Evolutionary conservation across 2,888 invertebrate species (phyloP), one percentile per base, ranked within the genome.

Genomic region (Linnaemya tessellans): DNA sequence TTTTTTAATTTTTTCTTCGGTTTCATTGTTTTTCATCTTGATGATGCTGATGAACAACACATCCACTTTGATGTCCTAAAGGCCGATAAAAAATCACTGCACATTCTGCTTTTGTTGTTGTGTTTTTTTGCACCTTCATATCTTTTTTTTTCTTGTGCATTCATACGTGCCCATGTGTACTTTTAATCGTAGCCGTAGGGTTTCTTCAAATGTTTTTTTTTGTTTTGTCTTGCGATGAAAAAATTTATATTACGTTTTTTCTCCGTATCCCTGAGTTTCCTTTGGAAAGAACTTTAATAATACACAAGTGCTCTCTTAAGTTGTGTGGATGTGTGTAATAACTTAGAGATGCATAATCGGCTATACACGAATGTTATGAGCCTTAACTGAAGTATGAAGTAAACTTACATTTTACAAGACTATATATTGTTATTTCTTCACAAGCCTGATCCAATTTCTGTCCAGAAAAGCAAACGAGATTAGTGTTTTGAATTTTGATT

Each of bases 121-220:
- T 74, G 5, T 62, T 65, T 71, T 58, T 78, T 79, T 74, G 54
- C 85, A 82, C 79, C 75, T 82, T 79, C 58, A 67, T 13, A 35
- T 43, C 18, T 68, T 30, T 30, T 58, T 30, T 56, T 54, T 51
- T 10, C 38, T 70, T 41, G 58, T n/a, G 70, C 68, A 56, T 75
- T 51, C 22, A 82, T 75, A 85, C 82, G 82, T 82, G 85, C 74
- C 82, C 85, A 79, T 82, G 79, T 82, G 74, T 68, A 79, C 41
- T 79, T 85, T 82, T 82, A 80, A 75, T 62, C 75, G 79, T 43
- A 85, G 79, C 82, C 85, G 20, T 71, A 85, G 82, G 85, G 85
- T 79, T 80, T 80, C 62, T 75, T 65, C 46, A 65, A 54, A 71
- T 75, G 22, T 81, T 62, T 51, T 11, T 77, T 30, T 51, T 70